A percentile compares a stretch with the other conserved stretches of the same genome.
phyloP scores from a whole-genome alignment of 2,888 invertebrate genomes.

The Eurytoma adleriae region DNA sequence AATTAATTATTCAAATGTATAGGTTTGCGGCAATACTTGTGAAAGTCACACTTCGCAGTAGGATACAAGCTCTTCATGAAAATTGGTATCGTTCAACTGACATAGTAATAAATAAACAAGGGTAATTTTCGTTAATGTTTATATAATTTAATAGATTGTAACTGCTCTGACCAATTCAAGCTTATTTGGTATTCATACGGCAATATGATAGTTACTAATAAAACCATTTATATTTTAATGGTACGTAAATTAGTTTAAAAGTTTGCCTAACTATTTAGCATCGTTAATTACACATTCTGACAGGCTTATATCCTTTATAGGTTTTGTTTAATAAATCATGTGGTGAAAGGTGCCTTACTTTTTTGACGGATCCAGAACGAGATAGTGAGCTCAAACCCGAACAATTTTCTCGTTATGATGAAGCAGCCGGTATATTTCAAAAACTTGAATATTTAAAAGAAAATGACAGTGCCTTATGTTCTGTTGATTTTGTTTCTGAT shows the following conservation, averaged over 20 bases:
- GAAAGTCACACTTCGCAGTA: too few species aligned
- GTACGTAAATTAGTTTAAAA: not conserved
- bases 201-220: too few species aligned
- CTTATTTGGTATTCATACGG: too few species aligned
- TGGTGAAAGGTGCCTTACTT: conserved; percentile 37
- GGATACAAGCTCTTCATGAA: too few species aligned
- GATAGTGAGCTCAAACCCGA: conserved; percentile 52
- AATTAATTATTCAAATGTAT: too few species aligned
- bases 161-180: too few species aligned
- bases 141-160: too few species aligned
- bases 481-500: conserved; percentile 59
- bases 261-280: not conserved
- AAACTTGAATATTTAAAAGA: conserved; percentile 53
- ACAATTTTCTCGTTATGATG: conserved; percentile 61
- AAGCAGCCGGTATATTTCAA: conserved; percentile 55
- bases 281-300: not conserved
- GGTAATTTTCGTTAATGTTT: too few species aligned
- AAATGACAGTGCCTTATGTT: conserved; percentile 61
- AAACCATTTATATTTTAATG: too few species aligned
- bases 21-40: too few species aligned
- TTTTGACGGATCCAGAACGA: conserved; percentile 30
- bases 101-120: too few species aligned
- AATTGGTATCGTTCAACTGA: too few species aligned
- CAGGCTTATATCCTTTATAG: conserved; percentile 7
- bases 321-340: not conserved